Percentiles rank a stretch among this genome's conserved stretches.
phyloP scores from a whole-genome alignment of 92 coral and sea anemone species.

The Phenganax subtilis region DNA sequence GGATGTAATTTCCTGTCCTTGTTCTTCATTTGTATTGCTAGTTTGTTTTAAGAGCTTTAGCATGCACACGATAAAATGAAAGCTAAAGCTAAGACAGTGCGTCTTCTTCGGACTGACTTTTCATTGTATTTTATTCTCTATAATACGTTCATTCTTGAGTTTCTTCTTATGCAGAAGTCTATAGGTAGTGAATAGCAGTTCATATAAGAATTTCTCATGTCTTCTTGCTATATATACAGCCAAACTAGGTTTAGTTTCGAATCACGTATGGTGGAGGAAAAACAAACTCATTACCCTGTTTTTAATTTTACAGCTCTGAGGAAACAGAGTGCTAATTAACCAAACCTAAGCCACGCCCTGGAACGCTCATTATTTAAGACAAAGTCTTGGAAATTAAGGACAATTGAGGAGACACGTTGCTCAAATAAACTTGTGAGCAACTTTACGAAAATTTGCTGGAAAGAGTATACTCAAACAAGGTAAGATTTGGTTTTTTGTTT shows the following conservation, averaged over 20 bases:
- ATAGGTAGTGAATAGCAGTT: neutral
- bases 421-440: neutral
- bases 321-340: neutral
- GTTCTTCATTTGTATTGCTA: too few species aligned
- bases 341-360: neutral
- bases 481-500: too few species aligned
- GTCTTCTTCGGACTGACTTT: too few species aligned
- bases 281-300: neutral
- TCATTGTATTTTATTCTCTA: too few species aligned
- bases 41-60: too few species aligned
- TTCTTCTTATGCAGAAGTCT: too few species aligned
- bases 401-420: neutral
- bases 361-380: neutral
- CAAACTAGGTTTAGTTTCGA: too few species aligned
- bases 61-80: neutral
- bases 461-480: too few species aligned
- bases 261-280: neutral
- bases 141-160: too few species aligned
- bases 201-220: neutral
- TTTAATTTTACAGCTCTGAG: neutral
- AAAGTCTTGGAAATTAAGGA: neutral
- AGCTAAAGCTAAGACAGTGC: neutral
- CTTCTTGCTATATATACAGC: neutral
- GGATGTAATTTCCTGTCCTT: too few species aligned
- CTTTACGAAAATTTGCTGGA: too few species aligned